Evolutionary conservation across 2,113 vertebrate species (phyloP), one percentile per base, ranked within the genome.

Genomic region (Xenotilapia flavipinnis): DNA sequence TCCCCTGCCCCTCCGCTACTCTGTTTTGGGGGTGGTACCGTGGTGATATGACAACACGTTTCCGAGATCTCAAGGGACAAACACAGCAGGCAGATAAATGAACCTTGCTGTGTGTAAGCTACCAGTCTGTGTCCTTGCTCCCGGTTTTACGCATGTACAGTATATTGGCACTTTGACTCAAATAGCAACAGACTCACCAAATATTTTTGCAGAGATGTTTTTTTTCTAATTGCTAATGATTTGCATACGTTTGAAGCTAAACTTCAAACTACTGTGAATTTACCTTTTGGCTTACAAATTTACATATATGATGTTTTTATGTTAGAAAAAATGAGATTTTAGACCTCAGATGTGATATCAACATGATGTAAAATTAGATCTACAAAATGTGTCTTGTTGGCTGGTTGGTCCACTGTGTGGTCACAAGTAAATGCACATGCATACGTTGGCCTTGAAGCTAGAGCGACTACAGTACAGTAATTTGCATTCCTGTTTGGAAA

Each of bases 171-270:
- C 68, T 11, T 75, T 26, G 36, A 70, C 7, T 70, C 36, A 70
- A 70, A 70, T 21, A 21, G 62, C n/a, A 73, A 73, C 21, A 10
- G 68, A 73, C 9, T 26, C 14, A 47, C 6, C 65, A 73, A 73
- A 73, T 42, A 73, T 15, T 26, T 42, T 70, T 70, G 38, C 12
- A 26, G 65, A n/a, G 5, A 33, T 0, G 1, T 0, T 4, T 7
- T 36, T 3, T 62, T 62, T 19, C 9, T 62, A 3, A 62, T n/a
- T 70, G 2, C 3, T 45, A 9, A 45, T 73, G 7, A 26, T 73
- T 42, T 6, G 5, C n/a, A 73, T 70, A 15, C 1, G 1, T 45
- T 36, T 36, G 36, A 70, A 26, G 8, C n/a, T 15, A 26, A 45
- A 15, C 21, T 42, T 70, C n/a, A 42, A 42, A 42, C 38, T 42